Evolutionary conservation across 2,797 vertebrate species (phyloP), one percentile per base, ranked within the genome.

Genomic region (Hapalemur alaotrensis): DNA sequence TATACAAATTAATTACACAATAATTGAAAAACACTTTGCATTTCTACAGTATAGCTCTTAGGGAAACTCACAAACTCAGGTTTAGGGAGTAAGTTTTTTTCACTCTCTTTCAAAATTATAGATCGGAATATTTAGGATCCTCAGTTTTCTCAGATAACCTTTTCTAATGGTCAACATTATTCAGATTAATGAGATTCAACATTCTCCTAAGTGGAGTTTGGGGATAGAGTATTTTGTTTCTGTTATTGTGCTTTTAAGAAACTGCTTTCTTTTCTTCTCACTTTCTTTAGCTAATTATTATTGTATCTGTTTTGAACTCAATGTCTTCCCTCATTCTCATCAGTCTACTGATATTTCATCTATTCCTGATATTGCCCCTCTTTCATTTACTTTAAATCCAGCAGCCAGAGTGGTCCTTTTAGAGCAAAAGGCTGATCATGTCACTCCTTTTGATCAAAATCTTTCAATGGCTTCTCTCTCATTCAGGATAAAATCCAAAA

Each of bases 1-100:
- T 57, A 67, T 48, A 67, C 70, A 35, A 88, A 88, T 93, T 95
- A 97, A 93, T 93, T 88, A 95, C 7, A 22, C 17, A 72, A 23
- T 25, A 52, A 87, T 48, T 50, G 25, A 72, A 86, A 89, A 94
- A 54, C 17, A 48, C 41, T 67, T 57, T 79, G 7, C 46, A 57
- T 82, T 84, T 89, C 54, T 52, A 75, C 13, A 50, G 63, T 0
- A 72, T 0, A 72, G 25, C 23, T 94, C 95, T 85, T 25, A 89
- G 46, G 63, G 20, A 94, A 54, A 9, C 48, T 94, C 38, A 43
- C 18, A 59, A 80, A 61, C 12, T 13, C 0, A 0, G 25, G 2
- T 57, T 2, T 35, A 25, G 2, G 61, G 28, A 82, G 8, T 50
- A 83, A 80, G 86, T 75, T 70, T 83, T 32, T 32, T 85, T 70